Conservation (phyloP, 2,113 vertebrate species). For the Nesoenas mayeri region DNA sequence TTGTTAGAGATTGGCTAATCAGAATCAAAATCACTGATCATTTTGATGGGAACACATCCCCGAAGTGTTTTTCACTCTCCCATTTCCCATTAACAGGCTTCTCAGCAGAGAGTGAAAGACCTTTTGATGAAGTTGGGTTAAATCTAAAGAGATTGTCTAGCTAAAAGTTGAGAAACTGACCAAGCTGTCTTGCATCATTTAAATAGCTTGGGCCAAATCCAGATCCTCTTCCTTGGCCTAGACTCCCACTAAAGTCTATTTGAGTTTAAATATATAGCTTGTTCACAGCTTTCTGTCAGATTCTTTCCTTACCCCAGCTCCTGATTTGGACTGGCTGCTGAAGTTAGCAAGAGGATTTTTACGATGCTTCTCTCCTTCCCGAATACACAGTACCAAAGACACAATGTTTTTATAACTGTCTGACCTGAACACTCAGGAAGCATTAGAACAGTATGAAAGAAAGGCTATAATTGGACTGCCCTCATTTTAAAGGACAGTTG, state of each 20-base stretch:
- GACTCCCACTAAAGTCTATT: not conserved
- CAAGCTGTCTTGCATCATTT: not conserved
- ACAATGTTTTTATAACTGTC: not conserved
- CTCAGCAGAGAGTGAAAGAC: not conserved
- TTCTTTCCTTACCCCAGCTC: not conserved
- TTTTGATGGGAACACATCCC: not conserved
- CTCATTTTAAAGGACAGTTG: not conserved
- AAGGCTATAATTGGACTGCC: not conserved
- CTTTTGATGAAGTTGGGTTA: not conserved
- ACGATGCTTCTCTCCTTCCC: not conserved
- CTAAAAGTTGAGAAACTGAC: not conserved
- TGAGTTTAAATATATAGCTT: not conserved
- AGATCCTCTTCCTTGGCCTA: not conserved
- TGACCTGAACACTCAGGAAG: not conserved
- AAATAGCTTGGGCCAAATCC: not conserved
- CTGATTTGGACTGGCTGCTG: not conserved
- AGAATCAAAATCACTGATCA: not conserved
- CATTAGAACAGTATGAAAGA: not conserved
- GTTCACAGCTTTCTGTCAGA: not conserved
- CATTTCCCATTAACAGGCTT: not conserved
- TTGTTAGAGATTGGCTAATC: not conserved
- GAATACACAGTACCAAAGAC: not conserved
- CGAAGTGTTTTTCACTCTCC: not conserved
- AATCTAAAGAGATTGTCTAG: not conserved
- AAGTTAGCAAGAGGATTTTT: not conserved